A percentile compares a stretch with the other conserved stretches of the same genome.
Conservation (phyloP, 2,113 vertebrate species). For the Drymodes brunneopygia region DNA sequence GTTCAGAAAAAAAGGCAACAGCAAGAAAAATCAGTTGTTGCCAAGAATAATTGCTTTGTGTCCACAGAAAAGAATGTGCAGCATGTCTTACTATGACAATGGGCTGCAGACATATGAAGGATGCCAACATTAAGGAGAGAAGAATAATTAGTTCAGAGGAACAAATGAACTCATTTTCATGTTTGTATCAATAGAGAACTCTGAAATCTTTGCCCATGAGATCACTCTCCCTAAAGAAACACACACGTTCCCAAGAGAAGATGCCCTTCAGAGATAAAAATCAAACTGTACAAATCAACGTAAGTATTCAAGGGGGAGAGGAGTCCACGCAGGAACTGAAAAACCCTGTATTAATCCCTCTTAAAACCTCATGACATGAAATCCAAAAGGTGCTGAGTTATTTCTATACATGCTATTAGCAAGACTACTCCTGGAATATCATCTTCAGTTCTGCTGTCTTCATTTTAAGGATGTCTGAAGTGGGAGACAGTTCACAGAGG, state of each 20-base stretch:
- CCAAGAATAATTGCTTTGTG: neutral
- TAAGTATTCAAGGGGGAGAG: neutral
- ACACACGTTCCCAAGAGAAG: neutral
- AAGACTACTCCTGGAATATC: neutral
- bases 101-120: neutral
- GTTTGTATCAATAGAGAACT: neutral
- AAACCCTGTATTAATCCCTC: neutral
- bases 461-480: neutral
- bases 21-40: neutral
- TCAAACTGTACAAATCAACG: neutral
- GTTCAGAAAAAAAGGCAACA: neutral
- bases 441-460: neutral
- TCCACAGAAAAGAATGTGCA: neutral
- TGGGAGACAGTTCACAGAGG: neutral
- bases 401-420: neutral
- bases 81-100: neutral
- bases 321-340: neutral
- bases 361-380: neutral
- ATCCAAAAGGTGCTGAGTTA: neutral
- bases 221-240: neutral
- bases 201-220: neutral
- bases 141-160: neutral
- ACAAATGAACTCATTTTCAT: neutral
- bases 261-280: slow-evolving; percentile 17
- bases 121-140: neutral